These are phyloP conservation scores for Drosophila repletoides DNA, from an alignment of 1,140 invertebrate genomes.

Conservation along the genomic window DNA sequence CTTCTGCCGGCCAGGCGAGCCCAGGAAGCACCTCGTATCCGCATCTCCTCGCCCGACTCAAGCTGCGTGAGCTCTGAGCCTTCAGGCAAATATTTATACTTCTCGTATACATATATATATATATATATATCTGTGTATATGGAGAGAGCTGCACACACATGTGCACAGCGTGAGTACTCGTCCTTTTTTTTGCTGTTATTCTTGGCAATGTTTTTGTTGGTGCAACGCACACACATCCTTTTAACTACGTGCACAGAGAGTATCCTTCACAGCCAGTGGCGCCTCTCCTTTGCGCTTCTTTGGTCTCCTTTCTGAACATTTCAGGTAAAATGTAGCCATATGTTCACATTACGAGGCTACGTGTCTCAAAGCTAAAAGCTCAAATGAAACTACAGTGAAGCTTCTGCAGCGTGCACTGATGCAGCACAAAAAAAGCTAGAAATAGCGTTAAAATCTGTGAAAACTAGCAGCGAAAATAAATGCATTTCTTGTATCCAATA, in stretches of 20 bases:
- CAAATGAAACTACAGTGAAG: slow-evolving; percentile 36
- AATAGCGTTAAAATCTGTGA: too few species aligned
- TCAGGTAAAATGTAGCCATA: slow-evolving; percentile 50
- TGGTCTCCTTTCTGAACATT: too few species aligned
- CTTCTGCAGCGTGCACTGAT: too few species aligned
- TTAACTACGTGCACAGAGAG: slow-evolving; percentile 2
- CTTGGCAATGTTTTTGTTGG: slow-evolving; percentile 8
- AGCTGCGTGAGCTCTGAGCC: slow-evolving; percentile 1
- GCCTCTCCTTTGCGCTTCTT: slow-evolving; percentile 25
- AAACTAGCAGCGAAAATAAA: too few species aligned
- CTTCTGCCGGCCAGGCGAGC: slow-evolving; percentile 2
- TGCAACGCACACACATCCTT: slow-evolving; percentile 14
- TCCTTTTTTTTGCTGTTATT: slow-evolving; percentile 11
- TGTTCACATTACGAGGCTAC: slow-evolving; percentile 42
- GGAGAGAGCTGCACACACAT: slow-evolving; percentile 27
- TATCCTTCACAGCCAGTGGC: slow-evolving; percentile 18
- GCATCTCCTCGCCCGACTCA: neutral
- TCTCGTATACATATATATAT: neutral
- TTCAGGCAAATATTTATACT: slow-evolving; percentile 60
- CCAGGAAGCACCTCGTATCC: slow-evolving; percentile 25
- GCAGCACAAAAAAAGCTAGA: too few species aligned
- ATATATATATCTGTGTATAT: slow-evolving; percentile 36
- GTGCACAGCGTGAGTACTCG: slow-evolving; percentile 8
- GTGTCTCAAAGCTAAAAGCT: slow-evolving; percentile 35
- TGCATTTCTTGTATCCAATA: too few species aligned